These are phyloP conservation scores for Clinocottus analis DNA, from an alignment of 2,113 vertebrate species.

Conservation along the genomic window DNA sequence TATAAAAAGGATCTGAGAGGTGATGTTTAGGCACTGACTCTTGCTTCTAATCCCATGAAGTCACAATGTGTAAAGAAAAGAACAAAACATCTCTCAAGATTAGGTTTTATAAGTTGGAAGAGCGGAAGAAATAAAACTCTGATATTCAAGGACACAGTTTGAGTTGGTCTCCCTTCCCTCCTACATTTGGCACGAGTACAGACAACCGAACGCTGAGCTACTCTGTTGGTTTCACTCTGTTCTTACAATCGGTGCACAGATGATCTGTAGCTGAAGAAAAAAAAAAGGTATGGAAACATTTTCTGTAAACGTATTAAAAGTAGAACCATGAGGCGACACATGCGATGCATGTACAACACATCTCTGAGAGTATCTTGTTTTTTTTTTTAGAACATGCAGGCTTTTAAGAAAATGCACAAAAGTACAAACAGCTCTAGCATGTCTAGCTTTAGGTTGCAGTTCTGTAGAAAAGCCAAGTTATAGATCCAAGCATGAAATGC, in stretches of 20 bases:
- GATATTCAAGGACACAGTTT: constrained; percentile 46
- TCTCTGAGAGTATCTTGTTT: constrained; percentile 39
- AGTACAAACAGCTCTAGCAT: constrained; percentile 43
- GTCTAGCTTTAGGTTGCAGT: constrained; percentile 13
- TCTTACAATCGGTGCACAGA: constrained; percentile 51
- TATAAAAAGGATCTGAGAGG: not conserved
- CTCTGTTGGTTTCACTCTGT: constrained; percentile 13
- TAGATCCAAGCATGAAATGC: constrained; percentile 62
- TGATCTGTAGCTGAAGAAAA: constrained; percentile 21
- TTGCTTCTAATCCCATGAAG: constrained; percentile 12
- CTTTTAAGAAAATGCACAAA: constrained; percentile 46
- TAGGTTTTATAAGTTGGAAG: too few species aligned
- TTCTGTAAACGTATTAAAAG: constrained; percentile 30
- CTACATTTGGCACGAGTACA: constrained; percentile 55
- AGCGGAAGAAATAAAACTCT: too few species aligned
- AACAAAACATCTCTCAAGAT: not conserved
- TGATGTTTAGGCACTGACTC: constrained; percentile 45
- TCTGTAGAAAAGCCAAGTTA: constrained; percentile 39
- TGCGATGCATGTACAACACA: constrained; percentile 24
- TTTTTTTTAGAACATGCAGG: constrained; percentile 43
- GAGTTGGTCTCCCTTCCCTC: constrained; percentile 33
- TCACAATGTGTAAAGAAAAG: constrained; percentile 16
- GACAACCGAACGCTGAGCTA: constrained; percentile 17
- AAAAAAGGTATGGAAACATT: constrained; percentile 21
- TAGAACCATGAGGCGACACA: constrained; percentile 34